Evolutionary conservation across 1,140 invertebrate genomes (phyloP).

Genomic region (Bemisia tabaci): DNA sequence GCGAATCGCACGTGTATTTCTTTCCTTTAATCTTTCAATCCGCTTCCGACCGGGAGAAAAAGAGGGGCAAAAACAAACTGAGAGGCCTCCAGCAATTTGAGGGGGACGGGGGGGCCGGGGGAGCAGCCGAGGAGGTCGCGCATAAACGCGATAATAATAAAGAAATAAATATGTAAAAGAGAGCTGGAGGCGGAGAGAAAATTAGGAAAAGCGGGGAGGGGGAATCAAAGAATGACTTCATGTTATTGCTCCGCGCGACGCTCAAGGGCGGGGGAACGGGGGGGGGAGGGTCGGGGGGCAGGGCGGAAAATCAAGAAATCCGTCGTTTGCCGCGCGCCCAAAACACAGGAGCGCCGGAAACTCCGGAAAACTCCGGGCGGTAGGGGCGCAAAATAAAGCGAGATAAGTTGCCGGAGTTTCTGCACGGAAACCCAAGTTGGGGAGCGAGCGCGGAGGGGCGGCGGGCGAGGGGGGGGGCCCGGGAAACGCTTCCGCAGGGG

Average conservation of each 20-base stretch:
- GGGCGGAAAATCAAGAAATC: background rate
- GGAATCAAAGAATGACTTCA: background rate
- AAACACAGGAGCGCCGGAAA: background rate
- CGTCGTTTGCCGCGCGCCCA: background rate
- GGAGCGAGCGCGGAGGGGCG: constrained; percentile 6
- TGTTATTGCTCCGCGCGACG: background rate
- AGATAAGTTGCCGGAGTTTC: background rate
- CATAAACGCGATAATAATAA: constrained; percentile 1
- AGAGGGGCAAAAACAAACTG: too few relatives aligned
- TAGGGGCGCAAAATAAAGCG: background rate
- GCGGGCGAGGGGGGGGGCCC: constrained; percentile 3
- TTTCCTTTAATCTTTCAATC: too few relatives aligned
- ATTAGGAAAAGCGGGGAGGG: constrained; percentile 2
- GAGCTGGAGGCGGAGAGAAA: constrained; percentile 1
- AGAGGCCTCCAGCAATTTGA: too few relatives aligned
- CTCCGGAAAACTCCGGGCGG: too few relatives aligned
- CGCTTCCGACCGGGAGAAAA: too few relatives aligned
- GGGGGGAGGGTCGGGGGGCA: constrained; percentile 6
- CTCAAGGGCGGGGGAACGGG: background rate
- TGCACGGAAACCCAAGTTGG: background rate
- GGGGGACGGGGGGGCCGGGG: too few relatives aligned
- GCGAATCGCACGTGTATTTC: too few relatives aligned
- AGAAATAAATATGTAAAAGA: constrained; percentile 2
- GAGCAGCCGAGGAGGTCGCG: background rate
- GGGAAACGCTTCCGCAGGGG: constrained; percentile 7